These are phyloP conservation scores for Smutsia gigantea DNA, from an alignment of 2,797 vertebrate species.

Conservation along the genomic window DNA sequence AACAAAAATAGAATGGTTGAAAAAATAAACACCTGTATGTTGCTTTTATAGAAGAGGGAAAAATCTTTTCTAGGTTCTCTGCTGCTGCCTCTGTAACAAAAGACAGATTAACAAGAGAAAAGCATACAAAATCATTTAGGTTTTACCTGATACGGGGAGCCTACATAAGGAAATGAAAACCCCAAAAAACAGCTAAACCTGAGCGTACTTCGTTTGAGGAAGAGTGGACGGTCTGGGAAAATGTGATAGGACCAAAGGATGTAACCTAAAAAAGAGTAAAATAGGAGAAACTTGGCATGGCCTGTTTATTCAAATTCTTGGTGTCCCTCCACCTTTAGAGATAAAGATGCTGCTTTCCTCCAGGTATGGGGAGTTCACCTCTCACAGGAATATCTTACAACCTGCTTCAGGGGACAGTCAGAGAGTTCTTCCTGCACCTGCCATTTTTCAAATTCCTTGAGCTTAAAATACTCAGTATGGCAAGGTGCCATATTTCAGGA, in stretches of 20 bases:
- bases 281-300: not conserved
- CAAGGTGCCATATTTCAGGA: not conserved
- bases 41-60: not conserved
- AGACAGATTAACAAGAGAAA: not conserved
- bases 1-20: not conserved
- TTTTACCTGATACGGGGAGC: not conserved
- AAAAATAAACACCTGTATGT: slow-evolving; percentile 5
- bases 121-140: not conserved
- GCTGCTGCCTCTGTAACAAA: not conserved
- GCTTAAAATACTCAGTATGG: not conserved
- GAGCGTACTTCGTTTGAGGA: not conserved
- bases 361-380: not conserved
- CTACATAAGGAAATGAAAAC: not conserved
- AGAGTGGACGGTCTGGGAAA: not conserved
- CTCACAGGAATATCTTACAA: not conserved
- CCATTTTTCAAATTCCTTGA: slow-evolving; percentile 9
- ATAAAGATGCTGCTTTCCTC: not conserved
- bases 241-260: not conserved
- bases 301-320: not conserved
- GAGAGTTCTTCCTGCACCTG: not conserved
- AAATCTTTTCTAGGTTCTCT: not conserved
- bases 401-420: not conserved
- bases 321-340: not conserved
- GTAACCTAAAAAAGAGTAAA: not conserved
- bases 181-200: not conserved